A percentile compares a stretch with the other conserved stretches of the same genome.
phyloP scores from a whole-genome alignment of 2,888 invertebrate species.

The Caenorhabditis plicata region DNA sequence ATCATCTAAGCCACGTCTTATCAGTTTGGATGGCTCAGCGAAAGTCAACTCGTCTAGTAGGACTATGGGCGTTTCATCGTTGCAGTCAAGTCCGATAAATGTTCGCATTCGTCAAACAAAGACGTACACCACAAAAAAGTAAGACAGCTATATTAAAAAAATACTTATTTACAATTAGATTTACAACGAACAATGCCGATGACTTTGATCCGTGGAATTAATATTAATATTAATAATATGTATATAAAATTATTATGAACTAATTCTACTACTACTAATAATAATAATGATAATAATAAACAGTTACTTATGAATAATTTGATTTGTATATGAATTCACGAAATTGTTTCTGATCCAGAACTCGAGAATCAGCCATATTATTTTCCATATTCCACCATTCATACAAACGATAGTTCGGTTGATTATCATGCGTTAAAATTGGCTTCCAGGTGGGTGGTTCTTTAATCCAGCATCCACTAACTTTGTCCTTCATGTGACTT shows the following conservation, averaged over 20 bases:
- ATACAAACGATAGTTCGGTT: conserved; percentile 14
- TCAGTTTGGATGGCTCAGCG: conserved; percentile 31
- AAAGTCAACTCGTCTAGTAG: conserved; percentile 7
- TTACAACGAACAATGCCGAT: conserved; percentile 5
- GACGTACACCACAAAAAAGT: conserved; percentile 2
- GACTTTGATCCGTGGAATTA: conserved; percentile 30
- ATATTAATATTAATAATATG: neutral
- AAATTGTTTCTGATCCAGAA: conserved; percentile 9
- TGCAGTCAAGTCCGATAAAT: neutral
- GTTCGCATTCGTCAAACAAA: conserved; percentile 10
- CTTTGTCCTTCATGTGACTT: conserved; percentile 28
- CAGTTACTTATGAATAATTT: neutral
- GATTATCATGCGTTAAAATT: conserved; percentile 1
- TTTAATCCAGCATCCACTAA: conserved; percentile 16
- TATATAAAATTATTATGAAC: too few species aligned
- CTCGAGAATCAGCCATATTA: neutral
- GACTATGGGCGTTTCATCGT: neutral
- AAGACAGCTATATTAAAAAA: too few species aligned
- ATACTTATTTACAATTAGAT: conserved; percentile 4
- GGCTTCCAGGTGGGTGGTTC: conserved; percentile 23
- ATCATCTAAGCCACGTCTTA: conserved; percentile 8
- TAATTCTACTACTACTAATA: too few species aligned
- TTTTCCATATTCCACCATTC: conserved; percentile 2
- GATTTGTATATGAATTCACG: conserved; percentile 1
- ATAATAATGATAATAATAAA: conserved; percentile 12